Evolutionary conservation across 2,113 vertebrate genomes (phyloP), one percentile per base, ranked within the genome.

Genomic region (Sminthopsis crassicaudata): DNA sequence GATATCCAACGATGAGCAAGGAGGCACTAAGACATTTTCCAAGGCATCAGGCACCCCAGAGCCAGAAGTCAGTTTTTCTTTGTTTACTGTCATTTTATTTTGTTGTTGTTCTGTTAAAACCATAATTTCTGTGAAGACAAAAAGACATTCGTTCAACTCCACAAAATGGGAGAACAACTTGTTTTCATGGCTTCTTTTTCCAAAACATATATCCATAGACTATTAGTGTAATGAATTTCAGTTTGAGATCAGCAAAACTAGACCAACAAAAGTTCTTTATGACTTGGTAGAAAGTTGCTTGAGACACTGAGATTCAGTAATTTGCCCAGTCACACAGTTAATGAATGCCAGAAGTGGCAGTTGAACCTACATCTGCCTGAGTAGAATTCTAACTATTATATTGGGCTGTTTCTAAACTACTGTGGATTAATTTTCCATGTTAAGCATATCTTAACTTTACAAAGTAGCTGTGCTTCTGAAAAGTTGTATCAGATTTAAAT

Each of bases 51-150:
- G 36, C 0, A 95, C 91, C 93, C 96, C 90, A 91, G 96, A 91
- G 12, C 91, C 90, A 90, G 90, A 94, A 92, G 96, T 7, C 36
- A 92, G 25, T 8, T 95, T 76, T 46, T 97, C 60, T 3, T 94
- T 97, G 96, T 95, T 93, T 50, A 96, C 90, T 92, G 97, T 92
- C 36, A 96, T 93, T 67, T 92, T 97, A 91, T 51, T 90, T 30
- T 98, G 98, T 67, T 97, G 97, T 96, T 98, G 98, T 97, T 98
- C 98, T 93, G 96, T 98, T 98, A 98, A 98, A 97, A 98, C 96
- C 93, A 96, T 96, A 89, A 98, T 97, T 96, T 98, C 99, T 99
- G 95, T 94, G 93, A 98, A 96, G 0, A 96, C 92, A 96, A 84
- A 46, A 94, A 91, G 36, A 67, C 8, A 24, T 8, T 84, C 23